Percentiles rank a stretch among this genome's conserved stretches.
phyloP scores from a whole-genome alignment of 2,797 vertebrate genomes.

The Tokudaia muenninki region DNA sequence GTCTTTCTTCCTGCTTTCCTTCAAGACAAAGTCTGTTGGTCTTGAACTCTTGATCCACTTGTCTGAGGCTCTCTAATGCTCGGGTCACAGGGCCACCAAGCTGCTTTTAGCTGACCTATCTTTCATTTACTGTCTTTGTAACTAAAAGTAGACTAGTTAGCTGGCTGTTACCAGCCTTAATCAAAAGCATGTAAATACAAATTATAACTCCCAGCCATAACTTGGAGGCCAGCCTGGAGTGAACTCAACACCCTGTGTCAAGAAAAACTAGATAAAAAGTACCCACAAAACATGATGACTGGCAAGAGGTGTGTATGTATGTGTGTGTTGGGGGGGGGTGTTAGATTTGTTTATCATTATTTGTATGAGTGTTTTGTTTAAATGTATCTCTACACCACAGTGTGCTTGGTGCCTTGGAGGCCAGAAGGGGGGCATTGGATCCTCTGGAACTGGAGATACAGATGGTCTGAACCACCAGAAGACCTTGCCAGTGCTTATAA shows the following conservation, averaged over 20 bases:
- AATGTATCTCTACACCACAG: not conserved
- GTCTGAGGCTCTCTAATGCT: not conserved
- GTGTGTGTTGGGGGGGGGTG: not conserved
- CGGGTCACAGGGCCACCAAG: not conserved
- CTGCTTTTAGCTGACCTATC: not conserved
- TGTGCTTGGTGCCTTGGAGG: not conserved
- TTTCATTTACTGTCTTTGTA: constrained; percentile 32
- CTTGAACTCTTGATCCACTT: not conserved
- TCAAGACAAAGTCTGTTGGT: not conserved
- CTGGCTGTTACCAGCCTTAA: not conserved
- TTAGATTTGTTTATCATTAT: not conserved
- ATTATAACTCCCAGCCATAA: not conserved
- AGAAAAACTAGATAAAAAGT: not conserved
- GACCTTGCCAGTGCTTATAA: not conserved
- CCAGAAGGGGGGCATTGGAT: not conserved
- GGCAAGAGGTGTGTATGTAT: not conserved
- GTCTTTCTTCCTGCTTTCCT: not conserved
- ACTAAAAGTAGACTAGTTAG: constrained; percentile 12
- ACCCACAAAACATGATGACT: not conserved
- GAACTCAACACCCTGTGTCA: not conserved
- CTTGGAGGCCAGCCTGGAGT: not conserved
- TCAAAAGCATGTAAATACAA: constrained; percentile 48
- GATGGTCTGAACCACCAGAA: not conserved
- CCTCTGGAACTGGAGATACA: not conserved
- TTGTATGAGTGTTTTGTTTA: not conserved